These are phyloP conservation scores for Acronicta leporina DNA, from an alignment of 2,888 invertebrate species.

Conservation along the genomic window DNA sequence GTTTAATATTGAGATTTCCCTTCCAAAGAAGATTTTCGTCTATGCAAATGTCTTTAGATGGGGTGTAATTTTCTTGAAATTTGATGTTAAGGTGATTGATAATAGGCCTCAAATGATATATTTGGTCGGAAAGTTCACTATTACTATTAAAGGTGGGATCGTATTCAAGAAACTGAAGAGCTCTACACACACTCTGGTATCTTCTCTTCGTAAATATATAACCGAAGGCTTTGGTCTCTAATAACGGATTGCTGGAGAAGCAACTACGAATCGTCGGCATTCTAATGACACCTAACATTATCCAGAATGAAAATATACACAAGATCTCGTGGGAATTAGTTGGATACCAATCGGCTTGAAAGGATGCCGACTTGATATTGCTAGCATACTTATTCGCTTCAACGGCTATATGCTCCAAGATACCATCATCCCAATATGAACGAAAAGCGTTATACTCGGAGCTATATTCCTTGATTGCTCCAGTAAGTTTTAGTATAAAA, in stretches of 20 bases:
- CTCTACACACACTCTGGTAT: not conserved
- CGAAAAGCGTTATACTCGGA: conserved; percentile 31
- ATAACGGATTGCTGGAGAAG: not conserved
- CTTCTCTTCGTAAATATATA: not conserved
- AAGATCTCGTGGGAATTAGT: conserved; percentile 21
- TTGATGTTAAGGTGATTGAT: conserved; percentile 5
- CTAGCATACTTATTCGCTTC: conserved; percentile 29
- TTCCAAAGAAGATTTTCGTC: conserved; percentile 45
- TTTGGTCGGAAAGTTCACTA: conserved; percentile 1
- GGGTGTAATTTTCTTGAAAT: conserved; percentile 12
- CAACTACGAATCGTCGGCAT: conserved; percentile 15
- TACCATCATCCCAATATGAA: conserved; percentile 22
- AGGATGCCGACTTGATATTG: conserved; percentile 7
- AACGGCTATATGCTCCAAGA: conserved; percentile 18
- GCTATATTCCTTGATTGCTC: not conserved
- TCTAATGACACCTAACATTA: conserved; percentile 18
- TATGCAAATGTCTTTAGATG: conserved; percentile 30
- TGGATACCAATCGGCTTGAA: conserved; percentile 12
- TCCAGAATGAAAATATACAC: conserved; percentile 19
- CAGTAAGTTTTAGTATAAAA: conserved; percentile 9
- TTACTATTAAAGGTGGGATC: not conserved
- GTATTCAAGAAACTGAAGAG: not conserved
- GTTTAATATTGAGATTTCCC: conserved; percentile 29
- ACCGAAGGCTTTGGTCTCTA: conserved; percentile 4
- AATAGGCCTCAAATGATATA: conserved; percentile 5